Base-by-base conservation (phyloP, 2,797 vertebrate genomes). In the Girardinus metallicus region DNA sequence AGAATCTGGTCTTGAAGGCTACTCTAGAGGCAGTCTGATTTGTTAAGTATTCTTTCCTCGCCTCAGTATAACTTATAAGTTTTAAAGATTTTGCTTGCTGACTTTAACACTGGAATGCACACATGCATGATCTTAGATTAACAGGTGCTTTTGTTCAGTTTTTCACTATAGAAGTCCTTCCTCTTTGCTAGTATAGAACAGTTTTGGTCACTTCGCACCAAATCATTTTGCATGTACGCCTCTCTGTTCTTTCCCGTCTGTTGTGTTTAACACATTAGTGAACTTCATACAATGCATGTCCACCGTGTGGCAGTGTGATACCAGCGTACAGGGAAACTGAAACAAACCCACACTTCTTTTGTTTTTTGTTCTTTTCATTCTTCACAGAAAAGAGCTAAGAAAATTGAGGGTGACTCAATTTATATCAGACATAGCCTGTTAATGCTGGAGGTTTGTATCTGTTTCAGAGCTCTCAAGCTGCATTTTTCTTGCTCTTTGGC, bases 351-450 rank as follows among this genome's bases (percentile, higher is more conserved):
- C 88, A 75, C 86, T 74, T 82, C 80, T 85, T 84, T 86, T 83
- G 72, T 85, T 84, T 83, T 88, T 92, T 92, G 88, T 94, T 93
- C 89, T 94, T 91, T 93, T 90, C 86, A 86, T 90, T 92, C 91
- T 97, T 98, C 96, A 97, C 98, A 99, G 98, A 99, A 97, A 96
- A 99, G 96, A 97, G 96, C 97, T 96, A 98, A 97, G 97, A 99
- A 95, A 96, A 97, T 97, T 97, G 98, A 99, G 97, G 97, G 97
- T 96, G 98, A 99, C 97, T 98, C 97, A 96, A 99, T 99, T 97
- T 99, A 99, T 97, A 96, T 98, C 95, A 99, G 98, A 94, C 99
- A 99, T 98, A 99, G 99, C 97, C 96, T 97, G 96, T 97, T 99
- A 97, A 99, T 99, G 99, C 98, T 99, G 97, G 98, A 99, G 99